Conservation (phyloP, 2,797 vertebrate genomes). For the Muscicapa striata region DNA sequence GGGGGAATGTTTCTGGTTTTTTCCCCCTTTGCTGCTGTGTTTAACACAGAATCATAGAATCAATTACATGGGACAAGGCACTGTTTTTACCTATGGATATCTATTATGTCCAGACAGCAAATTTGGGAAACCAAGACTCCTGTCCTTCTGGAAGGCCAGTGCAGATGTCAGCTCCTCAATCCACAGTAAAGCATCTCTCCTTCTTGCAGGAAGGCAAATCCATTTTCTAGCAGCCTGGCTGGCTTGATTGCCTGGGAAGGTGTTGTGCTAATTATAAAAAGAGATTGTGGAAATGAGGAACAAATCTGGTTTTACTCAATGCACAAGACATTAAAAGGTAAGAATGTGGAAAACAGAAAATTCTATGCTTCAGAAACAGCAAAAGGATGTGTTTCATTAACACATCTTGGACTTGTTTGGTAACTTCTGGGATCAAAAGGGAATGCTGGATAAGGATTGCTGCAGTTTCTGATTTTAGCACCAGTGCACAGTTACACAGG, state of each 20-base stretch:
- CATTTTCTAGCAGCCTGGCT: not conserved
- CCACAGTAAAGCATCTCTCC: not conserved
- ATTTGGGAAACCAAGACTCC: not conserved
- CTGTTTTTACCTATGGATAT: not conserved
- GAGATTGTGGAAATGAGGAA: not conserved
- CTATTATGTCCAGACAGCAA: not conserved
- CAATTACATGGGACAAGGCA: not conserved
- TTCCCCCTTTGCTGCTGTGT: not conserved
- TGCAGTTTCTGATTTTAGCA: not conserved
- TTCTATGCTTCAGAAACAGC: not conserved
- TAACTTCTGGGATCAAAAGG: not conserved
- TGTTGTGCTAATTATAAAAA: not conserved
- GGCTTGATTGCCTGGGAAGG: not conserved
- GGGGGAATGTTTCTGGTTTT: rapidly evolving
- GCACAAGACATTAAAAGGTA: not conserved
- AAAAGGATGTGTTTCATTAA: not conserved
- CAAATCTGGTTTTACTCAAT: not conserved
- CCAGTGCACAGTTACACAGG: rapidly evolving
- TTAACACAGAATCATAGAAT: not conserved
- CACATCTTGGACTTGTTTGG: not conserved
- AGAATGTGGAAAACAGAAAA: not conserved
- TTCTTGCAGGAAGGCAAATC: not conserved
- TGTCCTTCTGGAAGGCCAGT: not conserved
- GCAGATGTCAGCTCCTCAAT: not conserved
- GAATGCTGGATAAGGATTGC: not conserved